A percentile compares a stretch with the other conserved stretches of the same genome.
phyloP scores from a whole-genome alignment of 2,888 invertebrate genomes.

The Mythimna vitellina region DNA sequence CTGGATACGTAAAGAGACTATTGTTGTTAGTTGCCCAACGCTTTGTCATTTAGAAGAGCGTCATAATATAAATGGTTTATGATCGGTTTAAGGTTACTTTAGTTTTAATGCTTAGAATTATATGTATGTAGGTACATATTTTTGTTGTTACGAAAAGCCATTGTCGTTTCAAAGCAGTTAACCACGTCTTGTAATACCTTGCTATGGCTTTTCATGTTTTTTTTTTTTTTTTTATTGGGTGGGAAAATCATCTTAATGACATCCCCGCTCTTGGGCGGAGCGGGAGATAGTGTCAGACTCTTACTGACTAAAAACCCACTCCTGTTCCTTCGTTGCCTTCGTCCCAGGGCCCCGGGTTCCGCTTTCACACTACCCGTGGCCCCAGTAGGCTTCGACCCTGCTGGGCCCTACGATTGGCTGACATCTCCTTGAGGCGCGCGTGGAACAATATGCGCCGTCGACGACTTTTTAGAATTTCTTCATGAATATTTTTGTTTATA shows the following conservation, averaged over 20 bases:
- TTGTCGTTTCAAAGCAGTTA: conserved; percentile 20
- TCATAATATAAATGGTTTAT: conserved; percentile 27
- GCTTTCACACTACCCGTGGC: too few relatives aligned
- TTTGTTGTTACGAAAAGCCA: conserved; percentile 18
- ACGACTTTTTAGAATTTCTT: conserved; percentile 15
- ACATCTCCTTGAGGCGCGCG: too few relatives aligned
- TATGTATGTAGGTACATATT: conserved; percentile 4
- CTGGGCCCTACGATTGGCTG: too few relatives aligned
- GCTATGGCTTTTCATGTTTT: background rate
- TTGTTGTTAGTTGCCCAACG: background rate
- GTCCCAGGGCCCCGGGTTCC: too few relatives aligned
- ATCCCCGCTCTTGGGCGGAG: too few relatives aligned
- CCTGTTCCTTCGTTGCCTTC: too few relatives aligned
- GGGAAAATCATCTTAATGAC: too few relatives aligned
- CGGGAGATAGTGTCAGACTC: too few relatives aligned
- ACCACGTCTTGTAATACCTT: conserved; percentile 12
- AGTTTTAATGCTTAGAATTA: conserved; percentile 16
- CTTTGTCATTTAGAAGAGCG: conserved; percentile 9
- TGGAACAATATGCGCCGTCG: too few relatives aligned
- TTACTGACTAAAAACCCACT: too few relatives aligned
- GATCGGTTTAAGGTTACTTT: conserved; percentile 29
- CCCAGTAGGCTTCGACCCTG: too few relatives aligned
- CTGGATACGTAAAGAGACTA: conserved; percentile 23
- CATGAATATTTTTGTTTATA: conserved; percentile 8
- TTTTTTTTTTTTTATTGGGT: too few relatives aligned